Conservation (phyloP, 92 coral and sea anemone species). For the Porites lobata region DNA sequence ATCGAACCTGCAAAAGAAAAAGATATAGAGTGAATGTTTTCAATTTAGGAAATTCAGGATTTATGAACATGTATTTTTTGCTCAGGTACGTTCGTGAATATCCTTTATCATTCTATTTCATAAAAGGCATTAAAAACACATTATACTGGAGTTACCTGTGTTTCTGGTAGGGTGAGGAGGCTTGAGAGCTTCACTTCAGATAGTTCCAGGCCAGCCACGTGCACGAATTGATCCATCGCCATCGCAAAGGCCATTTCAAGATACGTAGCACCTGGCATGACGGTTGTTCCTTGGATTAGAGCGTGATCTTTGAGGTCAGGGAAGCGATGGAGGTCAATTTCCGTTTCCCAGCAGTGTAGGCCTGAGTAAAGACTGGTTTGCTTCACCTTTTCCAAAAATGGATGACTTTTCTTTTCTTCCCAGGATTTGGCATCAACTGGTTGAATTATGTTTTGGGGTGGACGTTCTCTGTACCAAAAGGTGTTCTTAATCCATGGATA, state of each 20-base stretch:
- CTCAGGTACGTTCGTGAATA: too few species aligned
- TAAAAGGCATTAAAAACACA: background rate
- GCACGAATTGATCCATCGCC: constrained; percentile 71
- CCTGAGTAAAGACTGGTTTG: constrained; percentile 82
- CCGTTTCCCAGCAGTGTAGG: constrained; percentile 87
- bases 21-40: background rate
- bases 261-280: constrained; percentile 89
- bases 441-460: constrained; percentile 44
- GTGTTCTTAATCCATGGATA: constrained; percentile 89
- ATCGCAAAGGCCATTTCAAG: constrained; percentile 94
- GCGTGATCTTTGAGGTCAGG: constrained; percentile 89
- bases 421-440: background rate
- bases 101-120: background rate
- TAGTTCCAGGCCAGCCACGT: constrained; percentile 57
- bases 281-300: constrained; percentile 78
- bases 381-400: constrained; percentile 66
- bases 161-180: constrained; percentile 85
- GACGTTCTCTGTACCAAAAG: constrained; percentile 78
- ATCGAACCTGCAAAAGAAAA: background rate
- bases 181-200: constrained; percentile 74
- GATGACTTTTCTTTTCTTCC: constrained; percentile 47
- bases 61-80: too few species aligned
- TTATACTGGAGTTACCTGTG: constrained; percentile 39
- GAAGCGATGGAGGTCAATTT: constrained; percentile 81
- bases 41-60: background rate